phyloP scores from a whole-genome alignment of 2,888 invertebrate genomes.

The Oconnorella tubifera region DNA sequence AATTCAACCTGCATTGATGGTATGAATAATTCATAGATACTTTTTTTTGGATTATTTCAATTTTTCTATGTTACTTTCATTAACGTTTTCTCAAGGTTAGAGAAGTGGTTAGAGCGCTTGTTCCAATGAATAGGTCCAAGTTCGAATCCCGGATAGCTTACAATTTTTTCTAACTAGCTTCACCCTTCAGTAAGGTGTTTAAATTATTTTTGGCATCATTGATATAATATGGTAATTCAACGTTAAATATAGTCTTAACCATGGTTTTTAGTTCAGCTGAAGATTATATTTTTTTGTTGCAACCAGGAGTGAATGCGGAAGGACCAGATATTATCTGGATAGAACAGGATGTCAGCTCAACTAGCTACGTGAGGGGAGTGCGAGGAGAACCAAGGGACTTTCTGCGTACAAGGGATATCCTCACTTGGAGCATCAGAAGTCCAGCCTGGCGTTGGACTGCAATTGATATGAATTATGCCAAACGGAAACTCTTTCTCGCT shows the following conservation, averaged over 20 bases:
- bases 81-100: no score
- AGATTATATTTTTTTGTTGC: no score
- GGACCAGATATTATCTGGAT: slow-evolving; percentile 34
- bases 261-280: no score
- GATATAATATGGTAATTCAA: no score
- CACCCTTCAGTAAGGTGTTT: no score
- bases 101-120: no score
- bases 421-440: slow-evolving; percentile 17
- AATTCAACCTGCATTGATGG: slow-evolving; percentile 15
- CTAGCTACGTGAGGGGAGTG: slow-evolving; percentile 27
- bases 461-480: slow-evolving; percentile 24
- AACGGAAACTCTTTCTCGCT: slow-evolving; percentile 24
- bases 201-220: no score
- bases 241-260: no score
- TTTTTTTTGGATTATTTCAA: not conserved
- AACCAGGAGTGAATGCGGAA: slow-evolving; percentile 20
- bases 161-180: no score
- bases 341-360: slow-evolving; percentile 27
- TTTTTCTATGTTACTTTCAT: no score
- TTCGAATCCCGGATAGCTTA: no score
- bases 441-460: slow-evolving; percentile 31
- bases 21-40: not conserved
- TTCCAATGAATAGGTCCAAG: no score
- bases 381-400: slow-evolving; percentile 28
- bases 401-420: slow-evolving; percentile 17